These are phyloP conservation scores for Lacerta bilineata DNA, from an alignment of 2,797 vertebrate species.

Conservation along the genomic window DNA sequence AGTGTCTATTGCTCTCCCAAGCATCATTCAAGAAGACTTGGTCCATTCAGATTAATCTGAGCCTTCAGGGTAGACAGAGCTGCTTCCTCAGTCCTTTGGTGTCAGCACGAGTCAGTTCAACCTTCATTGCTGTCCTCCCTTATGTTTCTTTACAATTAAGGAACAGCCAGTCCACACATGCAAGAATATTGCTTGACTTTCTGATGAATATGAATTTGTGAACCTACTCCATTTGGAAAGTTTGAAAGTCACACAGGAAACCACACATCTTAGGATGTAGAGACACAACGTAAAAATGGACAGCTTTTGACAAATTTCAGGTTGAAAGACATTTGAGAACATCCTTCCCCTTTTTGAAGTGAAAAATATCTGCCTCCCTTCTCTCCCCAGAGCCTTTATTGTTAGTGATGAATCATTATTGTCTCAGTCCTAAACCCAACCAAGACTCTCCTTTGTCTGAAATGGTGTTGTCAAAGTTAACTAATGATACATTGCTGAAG, in stretches of 20 bases:
- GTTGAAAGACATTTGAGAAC: not conserved
- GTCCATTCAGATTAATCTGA: not conserved
- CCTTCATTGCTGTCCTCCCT: not conserved
- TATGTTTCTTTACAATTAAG: too few relatives aligned
- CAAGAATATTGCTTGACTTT: not conserved
- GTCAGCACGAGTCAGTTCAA: not conserved
- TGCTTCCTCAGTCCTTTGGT: not conserved
- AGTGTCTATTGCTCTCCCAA: not conserved
- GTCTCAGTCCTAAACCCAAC: not conserved
- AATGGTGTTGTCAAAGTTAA: constrained; percentile 12
- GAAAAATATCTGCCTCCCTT: not conserved
- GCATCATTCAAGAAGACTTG: not conserved
- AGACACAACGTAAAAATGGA: not conserved
- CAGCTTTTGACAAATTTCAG: not conserved
- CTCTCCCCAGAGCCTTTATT: not conserved
- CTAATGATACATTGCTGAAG: not conserved
- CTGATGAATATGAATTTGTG: not conserved
- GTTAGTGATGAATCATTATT: not conserved
- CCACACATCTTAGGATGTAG: not conserved
- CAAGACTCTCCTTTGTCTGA: not conserved
- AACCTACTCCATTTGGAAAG: not conserved
- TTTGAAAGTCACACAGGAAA: not conserved
- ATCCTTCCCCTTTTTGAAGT: not conserved
- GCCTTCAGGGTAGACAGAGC: not conserved
- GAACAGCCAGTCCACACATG: not conserved